Percentiles rank a stretch among this genome's conserved stretches.
phyloP scores from a whole-genome alignment of 2,888 invertebrate genomes.

The Venusia cambrica region DNA sequence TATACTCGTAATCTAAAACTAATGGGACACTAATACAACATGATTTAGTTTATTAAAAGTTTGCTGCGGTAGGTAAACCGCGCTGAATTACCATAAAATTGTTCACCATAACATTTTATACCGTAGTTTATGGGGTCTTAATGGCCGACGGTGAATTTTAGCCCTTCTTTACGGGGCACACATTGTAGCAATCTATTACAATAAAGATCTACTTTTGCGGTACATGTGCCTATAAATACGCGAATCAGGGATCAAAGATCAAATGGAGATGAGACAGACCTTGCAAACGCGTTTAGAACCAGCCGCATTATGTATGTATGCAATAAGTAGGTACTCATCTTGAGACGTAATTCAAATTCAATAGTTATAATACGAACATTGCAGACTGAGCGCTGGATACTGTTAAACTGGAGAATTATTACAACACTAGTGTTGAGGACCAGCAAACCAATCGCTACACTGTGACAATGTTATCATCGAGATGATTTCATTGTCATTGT shows the following conservation, averaged over 20 bases:
- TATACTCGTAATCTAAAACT: conserved; percentile 15
- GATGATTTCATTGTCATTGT: too few species aligned
- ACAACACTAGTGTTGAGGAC: too few species aligned
- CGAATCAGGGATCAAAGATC: conserved; percentile 14
- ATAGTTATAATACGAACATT: too few species aligned
- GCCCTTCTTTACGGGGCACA: conserved; percentile 30
- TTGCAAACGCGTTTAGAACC: conserved; percentile 11
- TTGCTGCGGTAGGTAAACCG: conserved; percentile 30
- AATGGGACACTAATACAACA: conserved; percentile 20
- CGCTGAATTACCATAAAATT: conserved; percentile 32
- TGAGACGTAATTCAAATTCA: background rate
- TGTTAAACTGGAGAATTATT: too few species aligned
- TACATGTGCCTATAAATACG: conserved; percentile 14
- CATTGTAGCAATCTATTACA: conserved; percentile 24
- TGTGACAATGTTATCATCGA: too few species aligned
- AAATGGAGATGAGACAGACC: conserved; percentile 15
- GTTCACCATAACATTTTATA: conserved; percentile 38
- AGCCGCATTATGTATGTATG: conserved; percentile 1
- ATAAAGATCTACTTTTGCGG: conserved; percentile 18
- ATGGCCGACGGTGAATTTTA: conserved; percentile 34
- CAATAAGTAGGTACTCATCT: background rate
- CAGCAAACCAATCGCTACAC: too few species aligned
- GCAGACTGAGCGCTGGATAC: too few species aligned
- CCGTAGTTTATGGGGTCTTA: conserved; percentile 38
- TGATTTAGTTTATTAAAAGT: conserved; percentile 23